Evolutionary conservation across 2,888 invertebrate genomes (phyloP).

Genomic region (Tinea semifulvella): DNA sequence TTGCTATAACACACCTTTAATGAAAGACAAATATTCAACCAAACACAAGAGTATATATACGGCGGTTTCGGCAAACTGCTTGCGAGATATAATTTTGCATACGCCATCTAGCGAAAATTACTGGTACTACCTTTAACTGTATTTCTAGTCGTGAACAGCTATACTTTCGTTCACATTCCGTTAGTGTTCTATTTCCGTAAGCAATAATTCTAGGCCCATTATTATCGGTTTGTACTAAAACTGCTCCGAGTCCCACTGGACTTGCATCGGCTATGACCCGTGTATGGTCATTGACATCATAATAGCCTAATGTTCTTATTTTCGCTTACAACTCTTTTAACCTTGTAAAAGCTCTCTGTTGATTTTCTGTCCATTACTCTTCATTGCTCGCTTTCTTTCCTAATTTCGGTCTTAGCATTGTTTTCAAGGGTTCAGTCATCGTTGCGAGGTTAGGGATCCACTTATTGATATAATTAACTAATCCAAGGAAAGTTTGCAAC

Average conservation of each 20-base stretch:
- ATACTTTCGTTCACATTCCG: constrained; percentile 28
- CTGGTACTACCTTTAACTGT: too few relatives aligned
- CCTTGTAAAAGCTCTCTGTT: constrained; percentile 8
- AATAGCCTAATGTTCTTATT: constrained; percentile 27
- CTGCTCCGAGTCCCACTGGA: constrained; percentile 28
- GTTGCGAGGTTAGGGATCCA: constrained; percentile 17
- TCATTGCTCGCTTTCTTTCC: constrained; percentile 19
- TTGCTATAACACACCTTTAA: too few relatives aligned
- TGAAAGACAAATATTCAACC: too few relatives aligned
- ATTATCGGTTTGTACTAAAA: constrained; percentile 25
- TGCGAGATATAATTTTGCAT: too few relatives aligned
- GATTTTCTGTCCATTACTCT: constrained; percentile 13
- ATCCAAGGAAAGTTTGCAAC: constrained; percentile 25
- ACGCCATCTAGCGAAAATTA: too few relatives aligned
- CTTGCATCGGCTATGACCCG: constrained; percentile 31
- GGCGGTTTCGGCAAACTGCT: too few relatives aligned
- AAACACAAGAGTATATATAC: too few relatives aligned
- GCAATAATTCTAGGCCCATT: constrained; percentile 28
- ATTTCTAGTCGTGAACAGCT: too few relatives aligned
- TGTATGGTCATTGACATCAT: constrained; percentile 25
- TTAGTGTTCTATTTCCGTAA: constrained; percentile 34
- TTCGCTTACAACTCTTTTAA: constrained; percentile 24
- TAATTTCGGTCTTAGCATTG: constrained; percentile 10
- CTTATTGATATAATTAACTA: constrained; percentile 26
- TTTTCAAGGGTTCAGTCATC: constrained; percentile 11